Percentiles rank a stretch among this genome's conserved stretches.
phyloP scores from a whole-genome alignment of 2,113 vertebrate genomes.

The Barnardius zonarius region DNA sequence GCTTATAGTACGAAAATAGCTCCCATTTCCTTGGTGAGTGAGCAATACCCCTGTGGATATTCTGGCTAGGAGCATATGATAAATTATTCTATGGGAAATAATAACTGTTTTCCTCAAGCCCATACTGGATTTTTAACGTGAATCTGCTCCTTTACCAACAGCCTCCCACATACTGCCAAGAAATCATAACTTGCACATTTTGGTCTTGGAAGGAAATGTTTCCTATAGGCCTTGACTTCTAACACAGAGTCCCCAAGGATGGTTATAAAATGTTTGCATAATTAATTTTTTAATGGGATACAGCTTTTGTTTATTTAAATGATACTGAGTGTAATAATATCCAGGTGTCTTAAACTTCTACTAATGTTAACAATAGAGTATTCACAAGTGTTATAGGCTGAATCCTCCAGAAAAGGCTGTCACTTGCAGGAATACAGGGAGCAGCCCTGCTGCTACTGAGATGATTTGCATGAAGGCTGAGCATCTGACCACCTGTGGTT shows the following conservation, averaged over 20 bases:
- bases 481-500: neutral
- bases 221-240: conserved; percentile 10
- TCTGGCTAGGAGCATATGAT: neutral
- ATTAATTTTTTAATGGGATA: conserved; percentile 3
- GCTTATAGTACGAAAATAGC: neutral
- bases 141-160: conserved; percentile 46
- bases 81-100: conserved; percentile 33
- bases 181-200: conserved; percentile 8
- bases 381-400: neutral
- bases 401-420: neutral
- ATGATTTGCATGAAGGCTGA: neutral
- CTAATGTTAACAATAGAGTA: neutral
- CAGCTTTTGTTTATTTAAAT: conserved; percentile 19
- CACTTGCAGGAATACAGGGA: neutral
- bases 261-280: neutral
- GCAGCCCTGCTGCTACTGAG: neutral
- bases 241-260: neutral
- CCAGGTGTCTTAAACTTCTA: neutral
- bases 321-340: neutral
- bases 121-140: conserved; percentile 23
- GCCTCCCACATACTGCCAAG: neutral
- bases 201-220: conserved; percentile 19
- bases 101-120: conserved; percentile 15
- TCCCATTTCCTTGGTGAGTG: neutral
- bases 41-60: neutral